Evolutionary conservation across 2,113 vertebrate species (phyloP), one percentile per base, ranked within the genome.

Genomic region (Megaceryle torquata): DNA sequence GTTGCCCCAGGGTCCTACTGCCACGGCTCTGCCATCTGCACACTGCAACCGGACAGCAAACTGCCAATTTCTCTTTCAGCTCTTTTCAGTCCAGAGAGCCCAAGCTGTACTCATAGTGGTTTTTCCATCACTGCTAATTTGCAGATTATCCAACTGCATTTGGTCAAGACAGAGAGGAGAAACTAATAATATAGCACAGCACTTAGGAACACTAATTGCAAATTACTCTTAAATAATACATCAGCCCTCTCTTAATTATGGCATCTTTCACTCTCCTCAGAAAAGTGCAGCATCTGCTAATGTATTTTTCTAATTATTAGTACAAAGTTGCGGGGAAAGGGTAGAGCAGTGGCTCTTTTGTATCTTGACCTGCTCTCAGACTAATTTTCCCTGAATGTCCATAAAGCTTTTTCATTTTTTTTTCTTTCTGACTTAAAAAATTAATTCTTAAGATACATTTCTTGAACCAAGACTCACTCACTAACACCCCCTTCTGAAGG

Each of bases 171-270:
- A 88, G 74, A 94, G 59, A 29, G 46, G 85, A 76, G 68, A 95
- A 89, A 78, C 78, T 90, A 95, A 81, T 74, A 44, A 89, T 29
- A 94, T 0, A 84, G 84, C 29, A 63, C 59, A 88, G 94, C 84
- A 96, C 83, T 94, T 67, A 85, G 64, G 82, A 97, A 86, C 54
- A 82, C 75, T 97, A 97, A 97, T 78, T 97, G 93, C 80, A 95
- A 93, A 95, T 97, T 92, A 95, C 46, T 92, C 82, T 93, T 95
- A 82, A 96, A 95, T 92, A 95, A 89, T 85, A 77, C 39, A 96
- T 96, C 77, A 89, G 54, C 6, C 33, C 20, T 79, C 76, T 91
- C 88, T 89, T 97, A 96, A 95, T 96, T 94, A 92, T 61, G 65
- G 37, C 33, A 86, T 84, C 84, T 91, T 95, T 75, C 60, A 70